Evolutionary conservation across 2,888 invertebrate genomes (phyloP), one percentile per base, ranked within the genome.

Genomic region (Mythimna pallens): DNA sequence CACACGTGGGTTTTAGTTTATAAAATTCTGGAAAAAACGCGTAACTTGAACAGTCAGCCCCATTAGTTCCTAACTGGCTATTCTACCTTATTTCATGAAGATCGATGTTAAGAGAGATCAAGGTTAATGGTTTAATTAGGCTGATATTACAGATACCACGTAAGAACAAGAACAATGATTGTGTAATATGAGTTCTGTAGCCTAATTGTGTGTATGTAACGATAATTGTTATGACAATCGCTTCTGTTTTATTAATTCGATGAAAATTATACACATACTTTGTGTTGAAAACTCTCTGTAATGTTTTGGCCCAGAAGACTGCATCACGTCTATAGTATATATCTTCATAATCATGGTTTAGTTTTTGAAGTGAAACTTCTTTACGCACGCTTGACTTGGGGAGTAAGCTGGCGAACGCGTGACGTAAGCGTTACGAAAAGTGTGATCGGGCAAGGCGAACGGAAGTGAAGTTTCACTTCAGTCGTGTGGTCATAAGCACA

Each of bases 81-180:
- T 30, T 30, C 57, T 7, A 30, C 8, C 57, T 22, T n/a, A n/a
- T 52, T 52, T 52, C 50, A 52, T 52, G 50, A 52, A 8, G 50
- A n/a, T 52, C 20, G n/a, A n/a, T 17, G n/a, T 2, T 50, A 20
- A 9, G 14, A 50, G 17, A n/a, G n/a, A n/a, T n/a, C 20, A 17
- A 20, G 50, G 55, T 25, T 55, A 22, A 25, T 25, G 55, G 55
- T 55, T 22, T 25, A 55, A 25, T 55, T 25, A 25, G 25, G 25
- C 55, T 14, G 25, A 22, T 55, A 55, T 55, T 55, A 55, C 10
- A 54, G 12, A 12, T 55, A 55, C 22, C 25, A 50, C 0, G 65
- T 52, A 65, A 40, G 20, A 65, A 25, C 36, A 57, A 57, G 57
- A 25, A 54, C 17, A 65, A 36, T 65, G 57, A 65, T 25, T 40